These are phyloP conservation scores for Myopa tessellatipennis DNA, from an alignment of 2,888 invertebrate genomes.

Conservation along the genomic window DNA sequence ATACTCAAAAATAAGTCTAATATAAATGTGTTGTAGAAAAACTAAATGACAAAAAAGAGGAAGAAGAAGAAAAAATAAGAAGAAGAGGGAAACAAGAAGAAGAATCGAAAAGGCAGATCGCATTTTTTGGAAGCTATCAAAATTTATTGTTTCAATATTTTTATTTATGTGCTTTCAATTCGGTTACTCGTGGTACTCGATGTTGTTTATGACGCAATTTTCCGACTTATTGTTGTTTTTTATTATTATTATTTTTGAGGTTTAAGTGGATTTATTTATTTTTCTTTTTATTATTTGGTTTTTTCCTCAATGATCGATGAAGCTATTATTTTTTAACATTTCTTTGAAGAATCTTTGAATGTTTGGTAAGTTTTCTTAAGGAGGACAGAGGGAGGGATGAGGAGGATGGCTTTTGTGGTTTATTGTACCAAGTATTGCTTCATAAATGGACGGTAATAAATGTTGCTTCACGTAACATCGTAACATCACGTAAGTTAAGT, in stretches of 20 bases:
- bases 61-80: constrained; percentile 2
- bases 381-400: background rate
- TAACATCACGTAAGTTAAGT: too few species aligned
- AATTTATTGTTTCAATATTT: constrained; percentile 4
- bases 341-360: background rate
- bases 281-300: background rate
- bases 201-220: background rate
- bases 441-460: too few species aligned
- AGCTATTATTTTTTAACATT: background rate
- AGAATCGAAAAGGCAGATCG: background rate
- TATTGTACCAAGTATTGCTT: background rate
- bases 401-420: background rate
- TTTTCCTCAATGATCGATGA: constrained; percentile 3
- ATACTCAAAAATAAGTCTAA: too few species aligned
- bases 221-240: background rate
- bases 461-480: too few species aligned
- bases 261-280: background rate
- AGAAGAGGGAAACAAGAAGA: background rate
- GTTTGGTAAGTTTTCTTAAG: background rate
- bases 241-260: background rate
- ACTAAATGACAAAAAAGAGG: background rate
- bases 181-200: background rate
- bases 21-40: too few species aligned
- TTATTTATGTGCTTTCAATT: constrained; percentile 5
- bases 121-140: background rate